Evolutionary conservation across 2,113 vertebrate genomes (phyloP).

Genomic region (Dendrocopos noguchii): DNA sequence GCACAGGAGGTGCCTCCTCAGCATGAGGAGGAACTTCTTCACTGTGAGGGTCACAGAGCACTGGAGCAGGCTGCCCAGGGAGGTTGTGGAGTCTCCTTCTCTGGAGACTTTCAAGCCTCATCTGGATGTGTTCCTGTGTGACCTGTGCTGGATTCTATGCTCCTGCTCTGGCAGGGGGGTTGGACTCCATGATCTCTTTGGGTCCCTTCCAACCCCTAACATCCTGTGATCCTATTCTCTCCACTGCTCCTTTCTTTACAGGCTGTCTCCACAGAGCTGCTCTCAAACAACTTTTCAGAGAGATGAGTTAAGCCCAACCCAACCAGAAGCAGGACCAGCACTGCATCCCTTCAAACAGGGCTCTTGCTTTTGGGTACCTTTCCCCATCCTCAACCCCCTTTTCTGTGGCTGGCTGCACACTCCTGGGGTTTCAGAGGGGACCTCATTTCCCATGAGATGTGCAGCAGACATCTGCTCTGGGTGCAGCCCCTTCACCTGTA

Average conservation of each 20-base stretch:
- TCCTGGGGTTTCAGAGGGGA: accelerated
- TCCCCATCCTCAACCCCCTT: not conserved
- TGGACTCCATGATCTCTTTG: too few relatives aligned
- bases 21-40: too few relatives aligned
- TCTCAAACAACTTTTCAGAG: not conserved
- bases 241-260: not conserved
- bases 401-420: not conserved
- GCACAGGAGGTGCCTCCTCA: too few relatives aligned
- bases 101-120: too few relatives aligned
- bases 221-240: not conserved
- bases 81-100: too few relatives aligned
- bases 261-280: not conserved
- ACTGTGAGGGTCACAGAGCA: too few relatives aligned
- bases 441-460: not conserved
- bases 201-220: too few relatives aligned
- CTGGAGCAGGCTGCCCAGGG: too few relatives aligned
- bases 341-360: not conserved
- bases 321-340: not conserved
- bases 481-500: not conserved
- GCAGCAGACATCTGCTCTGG: not conserved
- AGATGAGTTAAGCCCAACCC: accelerated
- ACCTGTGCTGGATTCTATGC: too few relatives aligned
- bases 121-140: too few relatives aligned
- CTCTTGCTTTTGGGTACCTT: not conserved
- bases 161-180: too few relatives aligned